Base-by-base conservation (phyloP, 2,113 vertebrate species). In the Eurystomus gularis region DNA sequence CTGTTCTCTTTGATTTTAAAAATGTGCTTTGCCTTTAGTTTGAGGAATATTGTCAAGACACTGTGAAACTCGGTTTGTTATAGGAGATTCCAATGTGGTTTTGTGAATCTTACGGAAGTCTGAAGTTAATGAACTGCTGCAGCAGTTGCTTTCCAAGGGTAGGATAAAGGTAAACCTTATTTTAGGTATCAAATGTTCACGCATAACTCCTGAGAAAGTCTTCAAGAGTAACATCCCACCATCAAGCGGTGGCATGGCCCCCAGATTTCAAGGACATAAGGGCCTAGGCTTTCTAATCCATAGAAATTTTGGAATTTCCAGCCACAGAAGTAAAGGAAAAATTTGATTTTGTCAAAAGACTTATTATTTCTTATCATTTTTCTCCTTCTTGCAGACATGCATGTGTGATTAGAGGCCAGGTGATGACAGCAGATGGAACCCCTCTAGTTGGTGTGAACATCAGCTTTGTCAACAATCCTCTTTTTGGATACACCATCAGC, bases 391-490 rank as follows among this genome's bases (percentile, higher is more conserved):
- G 33, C 97, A 99, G 99, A 73, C 99, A 99, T 2, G 99, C 98
- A 0, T 99, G 99, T 96, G 99, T 99, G 80, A 99, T 99, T 65
- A 99, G 99, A 86, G 99, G 99, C 88, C 99, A 99, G 97, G 99
- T 99, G 73, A 99, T 99, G 94, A 99, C 99, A 2, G 99, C 99
- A 5, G 99, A 99, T 39, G 99, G 99, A 46, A 99, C 99, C 19
- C 99, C 99, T 1, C 98, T 99, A 70, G 99, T 99, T n/a, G 99
- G 99, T 51, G 99, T 99, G 93, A 99, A 99, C 97, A 99, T 99
- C 98, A 99, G 99, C 90, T 99, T 99, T 89, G 98, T 99, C 97
- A 99, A 98, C 97, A 99, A 98, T 75, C 99, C 99, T 10, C 97
- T 98, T 21, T 99, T 98, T 57, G 99, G 99, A 48, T 99, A 99